Evolutionary conservation across 2,797 vertebrate genomes (phyloP), one percentile per base, ranked within the genome.

Genomic region (Leptodactylus fallax): DNA sequence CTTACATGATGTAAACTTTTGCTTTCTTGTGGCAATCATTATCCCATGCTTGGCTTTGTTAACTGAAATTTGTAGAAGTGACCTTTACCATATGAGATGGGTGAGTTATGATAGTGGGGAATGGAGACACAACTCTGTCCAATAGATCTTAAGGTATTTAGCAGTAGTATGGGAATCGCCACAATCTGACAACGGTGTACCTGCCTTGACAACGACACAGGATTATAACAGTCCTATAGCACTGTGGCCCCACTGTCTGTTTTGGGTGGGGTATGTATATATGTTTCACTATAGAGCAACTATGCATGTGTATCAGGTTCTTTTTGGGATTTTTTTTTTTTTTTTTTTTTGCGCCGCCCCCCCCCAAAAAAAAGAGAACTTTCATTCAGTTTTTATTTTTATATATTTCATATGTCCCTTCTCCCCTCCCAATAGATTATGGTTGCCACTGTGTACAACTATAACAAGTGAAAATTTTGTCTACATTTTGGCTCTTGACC

Each of bases 191-290:
- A 51, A 19, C 12, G 51, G 72, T 76, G 45, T 10, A 10, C 47
- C 7, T 53, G 19, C 51, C 51, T n/a, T n/a, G 47, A 19, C 25
- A 79, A 25, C 1, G 10, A 56, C 27, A 79, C 25, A 60, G 23
- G 55, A 58, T 79, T 36, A 60, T 16, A 58, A 58, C 51, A 19
- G 78, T 60, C 78, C 55, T 79, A 58, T 36, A 79, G 53, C 53
- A 58, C 27, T 36, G 78, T 79, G 10, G 17, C 16, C 7, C 23
- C 16, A 27, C 53, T 3, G 12, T 36, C 23, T 25, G n/a, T 27
- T 12, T 3, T 60, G 25, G 3, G 13, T 79, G 76, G 23, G 49
- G 23, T 49, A 12, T 74, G 36, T 36, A 49, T 74, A 74, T 53
- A 11, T 8, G 0, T 65, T 80, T 81, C 36, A 79, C 60, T 63